Base-by-base conservation (phyloP, 1,140 invertebrate species). In the Drosophila micromelanica region DNA sequence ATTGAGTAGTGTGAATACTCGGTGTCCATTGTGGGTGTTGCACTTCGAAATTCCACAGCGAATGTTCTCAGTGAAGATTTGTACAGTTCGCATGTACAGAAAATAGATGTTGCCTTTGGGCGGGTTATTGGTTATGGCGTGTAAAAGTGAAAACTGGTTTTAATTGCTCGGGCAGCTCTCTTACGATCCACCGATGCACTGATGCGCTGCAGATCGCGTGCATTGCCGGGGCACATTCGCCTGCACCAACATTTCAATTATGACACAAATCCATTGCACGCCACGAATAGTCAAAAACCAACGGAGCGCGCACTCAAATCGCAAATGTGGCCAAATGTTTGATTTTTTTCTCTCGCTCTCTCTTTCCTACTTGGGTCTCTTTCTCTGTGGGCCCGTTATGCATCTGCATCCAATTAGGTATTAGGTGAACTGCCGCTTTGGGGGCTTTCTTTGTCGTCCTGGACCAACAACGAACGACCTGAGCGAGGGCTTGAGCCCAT, bases 251-350 rank as follows among this genome's bases (percentile, higher is more conserved):
- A 77, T 77, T 79, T 87, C 84, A 89, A 84, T 87, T 89, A 79
- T 87, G 82, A 79, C 84, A 87, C 84, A 78, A 89, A 79, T 87
- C 76, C 76, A 84, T 87, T 69, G 79, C 79, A 81, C 72, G 82
- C 62, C 67, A 57, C 55, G 67, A 75, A 75, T 78, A 52, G 63
- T 65, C 65, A 23, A 81, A 81, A 87, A 59, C 42, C 82, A 87
- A 5, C 70, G 55, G 60, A 75, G 61, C 82, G 69, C 43, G 46
- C 46, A 49, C 32, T 51, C 60, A 32, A 67, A 55, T 65, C 42
- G 32, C 59, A 49, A 51, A 64, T 49, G 49, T 69, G 55, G 55
- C 59, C 43, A 13, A 61, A 43, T 37, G 17, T 64, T 65, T 61
- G 63, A 23, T 23, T 23, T 23, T 46, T 37, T 40, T 63, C 27